Evolutionary conservation across 1,140 invertebrate species (phyloP).

Genomic region (Stegodyphus mimosarum): DNA sequence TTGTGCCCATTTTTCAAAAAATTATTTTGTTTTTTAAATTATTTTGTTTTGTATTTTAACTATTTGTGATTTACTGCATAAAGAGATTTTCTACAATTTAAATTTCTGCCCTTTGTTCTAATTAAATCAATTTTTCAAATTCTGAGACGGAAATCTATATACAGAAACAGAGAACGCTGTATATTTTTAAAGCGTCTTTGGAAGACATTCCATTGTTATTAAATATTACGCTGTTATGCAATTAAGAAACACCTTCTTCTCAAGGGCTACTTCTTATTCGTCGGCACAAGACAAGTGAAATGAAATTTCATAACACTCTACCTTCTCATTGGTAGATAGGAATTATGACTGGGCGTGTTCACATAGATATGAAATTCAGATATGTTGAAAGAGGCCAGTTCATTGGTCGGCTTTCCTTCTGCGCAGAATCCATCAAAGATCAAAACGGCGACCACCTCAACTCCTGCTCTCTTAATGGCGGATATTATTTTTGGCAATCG

Average conservation of each 20-base stretch:
- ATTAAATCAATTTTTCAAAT: too few relatives aligned
- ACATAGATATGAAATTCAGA: conserved; percentile 50
- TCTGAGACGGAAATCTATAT: too few relatives aligned
- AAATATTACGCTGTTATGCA: too few relatives aligned
- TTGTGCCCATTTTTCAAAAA: too few relatives aligned
- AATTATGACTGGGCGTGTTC: conserved; percentile 48
- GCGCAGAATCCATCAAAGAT: conserved; percentile 39
- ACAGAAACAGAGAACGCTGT: too few relatives aligned
- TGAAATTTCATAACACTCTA: conserved; percentile 30
- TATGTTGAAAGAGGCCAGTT: conserved; percentile 3
- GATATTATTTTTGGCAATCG: conserved; percentile 37
- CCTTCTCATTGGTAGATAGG: conserved; percentile 17
- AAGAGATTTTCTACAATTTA: too few relatives aligned
- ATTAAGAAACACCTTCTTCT: neutral
- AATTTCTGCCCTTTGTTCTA: too few relatives aligned
- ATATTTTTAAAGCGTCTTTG: too few relatives aligned
- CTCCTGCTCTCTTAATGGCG: neutral
- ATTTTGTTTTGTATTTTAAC: too few relatives aligned
- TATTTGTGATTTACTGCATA: too few relatives aligned
- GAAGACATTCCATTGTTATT: too few relatives aligned
- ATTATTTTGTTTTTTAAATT: too few relatives aligned
- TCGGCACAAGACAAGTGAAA: neutral
- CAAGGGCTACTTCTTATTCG: neutral
- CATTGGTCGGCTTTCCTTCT: conserved; percentile 30
- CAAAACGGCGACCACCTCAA: conserved; percentile 19